These are phyloP conservation scores for Tiliacea aurago DNA, from an alignment of 2,888 invertebrate genomes.

Conservation along the genomic window DNA sequence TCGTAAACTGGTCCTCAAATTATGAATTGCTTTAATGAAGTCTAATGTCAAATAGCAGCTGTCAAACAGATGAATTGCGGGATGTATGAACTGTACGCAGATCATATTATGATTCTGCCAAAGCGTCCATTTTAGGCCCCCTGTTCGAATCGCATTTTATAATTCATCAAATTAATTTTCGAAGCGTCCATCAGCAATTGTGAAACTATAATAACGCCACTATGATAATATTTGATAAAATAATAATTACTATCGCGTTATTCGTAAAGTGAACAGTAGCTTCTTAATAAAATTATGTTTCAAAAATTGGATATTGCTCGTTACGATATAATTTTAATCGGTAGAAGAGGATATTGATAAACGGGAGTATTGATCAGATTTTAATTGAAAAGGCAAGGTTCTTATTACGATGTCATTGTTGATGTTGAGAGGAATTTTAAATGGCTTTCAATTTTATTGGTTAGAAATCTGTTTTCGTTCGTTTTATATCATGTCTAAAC, in stretches of 20 bases:
- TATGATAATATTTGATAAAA: slow-evolving; percentile 1
- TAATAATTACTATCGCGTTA: not conserved
- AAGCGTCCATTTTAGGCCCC: too few species aligned
- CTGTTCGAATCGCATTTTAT: not conserved
- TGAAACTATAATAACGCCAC: not conserved
- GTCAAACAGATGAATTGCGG: too few species aligned
- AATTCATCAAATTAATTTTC: not conserved
- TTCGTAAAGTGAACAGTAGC: not conserved
- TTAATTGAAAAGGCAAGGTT: slow-evolving; percentile 22
- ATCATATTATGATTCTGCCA: too few species aligned
- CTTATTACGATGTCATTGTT: slow-evolving; percentile 11
- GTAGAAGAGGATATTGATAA: slow-evolving; percentile 14
- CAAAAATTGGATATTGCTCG: slow-evolving; percentile 27
- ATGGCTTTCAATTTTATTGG: not conserved
- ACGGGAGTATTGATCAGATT: slow-evolving; percentile 10
- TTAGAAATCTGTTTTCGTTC: not conserved
- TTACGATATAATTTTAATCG: slow-evolving; percentile 3
- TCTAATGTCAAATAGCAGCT: too few species aligned
- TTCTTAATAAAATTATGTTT: slow-evolving; percentile 1
- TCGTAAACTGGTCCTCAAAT: too few species aligned
- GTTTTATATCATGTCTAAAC: not conserved
- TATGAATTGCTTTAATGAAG: too few species aligned
- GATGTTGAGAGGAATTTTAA: not conserved
- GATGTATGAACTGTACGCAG: too few species aligned
- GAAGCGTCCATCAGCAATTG: not conserved